Conservation (phyloP, 2,113 vertebrate species). For the Hyperopisus bebe region DNA sequence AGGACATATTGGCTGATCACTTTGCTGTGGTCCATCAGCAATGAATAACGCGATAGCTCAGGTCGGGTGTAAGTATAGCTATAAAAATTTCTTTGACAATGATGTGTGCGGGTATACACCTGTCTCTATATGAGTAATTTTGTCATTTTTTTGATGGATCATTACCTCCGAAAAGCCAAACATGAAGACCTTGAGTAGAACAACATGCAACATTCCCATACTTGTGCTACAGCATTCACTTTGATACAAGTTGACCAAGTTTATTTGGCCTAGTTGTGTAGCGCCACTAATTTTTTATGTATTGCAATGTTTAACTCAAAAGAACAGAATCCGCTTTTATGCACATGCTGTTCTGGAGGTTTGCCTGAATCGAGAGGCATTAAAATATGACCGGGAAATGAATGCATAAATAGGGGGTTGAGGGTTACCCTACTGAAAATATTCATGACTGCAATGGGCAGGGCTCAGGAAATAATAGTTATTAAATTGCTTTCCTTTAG, state of each 20-base stretch:
- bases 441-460: background rate
- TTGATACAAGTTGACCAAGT: background rate
- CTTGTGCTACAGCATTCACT: background rate
- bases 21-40: background rate
- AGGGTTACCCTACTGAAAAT: background rate
- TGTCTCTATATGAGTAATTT: background rate
- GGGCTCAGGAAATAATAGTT: background rate
- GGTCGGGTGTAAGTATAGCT: background rate
- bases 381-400: background rate
- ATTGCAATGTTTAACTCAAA: background rate
- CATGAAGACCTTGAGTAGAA: background rate
- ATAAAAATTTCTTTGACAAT: background rate
- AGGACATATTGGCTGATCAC: conserved; percentile 12
- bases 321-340: background rate
- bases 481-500: background rate
- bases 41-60: background rate
- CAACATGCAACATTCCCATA: background rate
- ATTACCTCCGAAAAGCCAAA: background rate
- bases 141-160: background rate
- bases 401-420: background rate
- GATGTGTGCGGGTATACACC: background rate
- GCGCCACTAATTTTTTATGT: background rate
- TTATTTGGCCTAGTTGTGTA: background rate
- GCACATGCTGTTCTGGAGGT: background rate
- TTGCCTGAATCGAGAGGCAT: background rate